phyloP scores from a whole-genome alignment of 2,797 vertebrate genomes.

The Sebastes cheni region DNA sequence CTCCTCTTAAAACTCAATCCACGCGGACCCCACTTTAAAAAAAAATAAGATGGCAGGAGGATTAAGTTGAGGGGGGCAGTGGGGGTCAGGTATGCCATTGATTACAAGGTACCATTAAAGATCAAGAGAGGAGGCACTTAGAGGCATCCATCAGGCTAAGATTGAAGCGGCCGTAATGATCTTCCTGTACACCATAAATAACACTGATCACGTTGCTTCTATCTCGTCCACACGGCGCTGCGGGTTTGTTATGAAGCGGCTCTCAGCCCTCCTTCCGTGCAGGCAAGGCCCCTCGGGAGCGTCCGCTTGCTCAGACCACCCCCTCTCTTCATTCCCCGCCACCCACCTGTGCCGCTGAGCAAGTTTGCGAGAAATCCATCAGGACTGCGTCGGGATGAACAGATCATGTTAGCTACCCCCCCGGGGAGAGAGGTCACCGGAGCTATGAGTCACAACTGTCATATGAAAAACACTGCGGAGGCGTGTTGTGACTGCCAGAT shows the following conservation, averaged over 20 bases:
- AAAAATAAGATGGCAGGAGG: conserved; percentile 78
- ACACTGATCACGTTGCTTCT: conserved; percentile 86
- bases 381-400: conserved; percentile 45
- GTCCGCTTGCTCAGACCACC: conserved; percentile 12
- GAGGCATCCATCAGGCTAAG: conserved; percentile 90
- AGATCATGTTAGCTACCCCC: conserved; percentile 46
- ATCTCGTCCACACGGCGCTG: conserved; percentile 36
- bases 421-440: conserved; percentile 40
- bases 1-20: conserved; percentile 91
- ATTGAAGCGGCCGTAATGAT: conserved; percentile 93
- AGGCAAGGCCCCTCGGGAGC: conserved; percentile 8
- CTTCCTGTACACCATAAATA: conserved; percentile 94
- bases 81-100: conserved; percentile 80
- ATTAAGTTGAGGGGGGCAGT: conserved; percentile 67
- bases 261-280: conserved; percentile 11
- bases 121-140: conserved; percentile 84
- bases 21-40: conserved; percentile 84
- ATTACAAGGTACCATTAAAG: conserved; percentile 82
- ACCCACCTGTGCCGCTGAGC: conserved; percentile 35
- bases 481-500: conserved; percentile 49
- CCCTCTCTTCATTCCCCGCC: conserved; percentile 7
- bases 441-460: conserved; percentile 59
- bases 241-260: conserved; percentile 53
- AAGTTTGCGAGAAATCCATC: conserved; percentile 58
- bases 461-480: conserved; percentile 47